Base-by-base conservation (phyloP, 2,113 vertebrate species). In the Callocephalon fimbriatum region DNA sequence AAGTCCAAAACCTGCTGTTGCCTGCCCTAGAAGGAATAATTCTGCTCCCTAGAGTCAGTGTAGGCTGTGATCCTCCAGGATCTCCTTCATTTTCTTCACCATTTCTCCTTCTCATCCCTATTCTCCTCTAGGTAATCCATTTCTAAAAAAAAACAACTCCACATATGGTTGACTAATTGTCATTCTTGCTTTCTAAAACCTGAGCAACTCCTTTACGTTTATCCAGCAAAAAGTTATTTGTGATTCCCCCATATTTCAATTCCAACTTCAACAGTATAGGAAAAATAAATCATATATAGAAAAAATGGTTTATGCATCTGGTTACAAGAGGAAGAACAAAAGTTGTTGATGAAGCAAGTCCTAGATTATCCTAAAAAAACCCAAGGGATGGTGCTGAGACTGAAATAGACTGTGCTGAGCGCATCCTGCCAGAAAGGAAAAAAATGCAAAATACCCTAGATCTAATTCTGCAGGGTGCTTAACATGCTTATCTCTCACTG, bases 61-160 rank as follows among this genome's bases (percentile, higher is more conserved):
- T 8, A 29, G 4, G 13, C 4, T 74, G 14, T 37, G 31, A n/a
- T 53, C 15, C 26, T 50, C 42, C 38, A 38, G 73, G 18, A 56
- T 11, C n/a, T 40, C n/a, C 54, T 20, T 26, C 10, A 59, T 32
- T 32, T 32, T 40, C 9, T 53, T 42, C 23, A 47, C 40, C 5
- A 1, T 40, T 21, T 54, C 40, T 68, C 20, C 17, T 67, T 23
- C n/a, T 58, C 10, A 0, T 56, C 42, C 1, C 0, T 16, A 21
- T 66, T 59, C 29, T 82, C 29, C 50, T 40, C 25, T 32, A 21
- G 15, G 12, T 14, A 66, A 90, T 54, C 9, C 7, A n/a, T 18
- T 35, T 23, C 42, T 29, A 9, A 50, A 75, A 72, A 72, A 50
- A 29, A 27, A 0, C 63, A 37, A 5, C 6, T 45, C 58, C 0